phyloP scores from a whole-genome alignment of 2,888 invertebrate species.

The Spisula subtruncata region DNA sequence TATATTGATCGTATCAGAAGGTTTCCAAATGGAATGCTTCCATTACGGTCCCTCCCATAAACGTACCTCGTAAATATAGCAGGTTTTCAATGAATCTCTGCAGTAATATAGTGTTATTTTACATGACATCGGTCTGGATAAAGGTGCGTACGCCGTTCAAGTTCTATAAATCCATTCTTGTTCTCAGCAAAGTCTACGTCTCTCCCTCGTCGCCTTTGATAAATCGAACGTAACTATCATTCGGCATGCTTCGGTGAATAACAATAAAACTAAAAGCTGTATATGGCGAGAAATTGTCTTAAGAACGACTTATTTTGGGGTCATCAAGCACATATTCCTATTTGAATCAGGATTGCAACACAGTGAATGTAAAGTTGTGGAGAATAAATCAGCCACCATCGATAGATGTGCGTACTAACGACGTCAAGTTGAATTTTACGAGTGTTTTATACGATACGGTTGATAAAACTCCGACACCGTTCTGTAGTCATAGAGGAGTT shows the following conservation, averaged over 20 bases:
- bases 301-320: conserved; percentile 52
- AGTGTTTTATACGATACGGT: conserved; percentile 43
- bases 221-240: conserved; percentile 54
- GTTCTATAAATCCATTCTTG: background rate
- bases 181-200: conserved; percentile 2
- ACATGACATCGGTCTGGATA: conserved; percentile 7
- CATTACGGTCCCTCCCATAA: background rate
- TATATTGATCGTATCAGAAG: background rate
- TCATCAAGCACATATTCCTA: conserved; percentile 62
- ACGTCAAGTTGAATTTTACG: conserved; percentile 49
- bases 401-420: conserved; percentile 54
- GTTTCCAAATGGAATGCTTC: background rate
- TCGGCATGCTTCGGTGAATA: conserved; percentile 50
- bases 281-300: conserved; percentile 60
- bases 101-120: background rate
- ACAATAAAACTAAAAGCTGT: conserved; percentile 59
- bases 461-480: conserved; percentile 30
- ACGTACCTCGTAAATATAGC: background rate
- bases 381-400: conserved; percentile 53
- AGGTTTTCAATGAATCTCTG: background rate
- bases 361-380: conserved; percentile 29
- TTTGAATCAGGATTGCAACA: conserved; percentile 53
- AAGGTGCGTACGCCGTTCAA: background rate
- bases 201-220: conserved; percentile 47
- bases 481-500: background rate